Conservation (phyloP, 2,113 vertebrate genomes). For the Progne subis region DNA sequence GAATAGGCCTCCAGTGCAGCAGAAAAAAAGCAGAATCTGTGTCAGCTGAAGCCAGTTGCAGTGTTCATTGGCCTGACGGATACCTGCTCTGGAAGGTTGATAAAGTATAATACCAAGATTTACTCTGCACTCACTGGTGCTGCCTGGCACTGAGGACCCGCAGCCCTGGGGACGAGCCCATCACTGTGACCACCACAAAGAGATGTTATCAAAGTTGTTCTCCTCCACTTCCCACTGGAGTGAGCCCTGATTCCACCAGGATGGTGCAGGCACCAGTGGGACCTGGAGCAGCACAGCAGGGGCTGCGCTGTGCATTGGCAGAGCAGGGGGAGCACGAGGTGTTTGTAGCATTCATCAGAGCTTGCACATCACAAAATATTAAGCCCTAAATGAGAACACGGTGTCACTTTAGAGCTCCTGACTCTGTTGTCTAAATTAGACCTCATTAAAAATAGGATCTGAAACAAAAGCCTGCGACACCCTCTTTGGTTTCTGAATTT, state of each 20-base stretch:
- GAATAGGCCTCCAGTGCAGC: not conserved
- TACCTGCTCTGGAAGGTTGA: not conserved
- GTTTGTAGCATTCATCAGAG: not conserved
- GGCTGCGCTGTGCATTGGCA: fast-evolving
- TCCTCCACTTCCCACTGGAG: not conserved
- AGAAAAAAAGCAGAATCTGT: not conserved
- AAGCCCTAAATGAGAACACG: not conserved
- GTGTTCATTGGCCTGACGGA: not conserved
- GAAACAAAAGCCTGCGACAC: not conserved
- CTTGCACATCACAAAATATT: not conserved
- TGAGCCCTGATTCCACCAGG: not conserved
- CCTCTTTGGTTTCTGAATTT: not conserved
- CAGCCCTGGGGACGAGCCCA: not conserved
- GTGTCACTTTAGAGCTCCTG: not conserved
- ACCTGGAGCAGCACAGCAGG: not conserved
- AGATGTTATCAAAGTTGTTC: not conserved
- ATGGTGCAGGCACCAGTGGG: not conserved
- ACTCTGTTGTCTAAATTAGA: not conserved
- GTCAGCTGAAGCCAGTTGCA: not conserved
- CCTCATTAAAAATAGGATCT: not conserved
- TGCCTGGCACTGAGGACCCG: not conserved
- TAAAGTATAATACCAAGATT: not conserved
- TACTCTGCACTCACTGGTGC: not conserved
- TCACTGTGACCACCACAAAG: not conserved
- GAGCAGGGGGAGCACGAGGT: fast-evolving